These are phyloP conservation scores for Cephalotes varians DNA, from an alignment of 2,888 invertebrate species.

Conservation along the genomic window DNA sequence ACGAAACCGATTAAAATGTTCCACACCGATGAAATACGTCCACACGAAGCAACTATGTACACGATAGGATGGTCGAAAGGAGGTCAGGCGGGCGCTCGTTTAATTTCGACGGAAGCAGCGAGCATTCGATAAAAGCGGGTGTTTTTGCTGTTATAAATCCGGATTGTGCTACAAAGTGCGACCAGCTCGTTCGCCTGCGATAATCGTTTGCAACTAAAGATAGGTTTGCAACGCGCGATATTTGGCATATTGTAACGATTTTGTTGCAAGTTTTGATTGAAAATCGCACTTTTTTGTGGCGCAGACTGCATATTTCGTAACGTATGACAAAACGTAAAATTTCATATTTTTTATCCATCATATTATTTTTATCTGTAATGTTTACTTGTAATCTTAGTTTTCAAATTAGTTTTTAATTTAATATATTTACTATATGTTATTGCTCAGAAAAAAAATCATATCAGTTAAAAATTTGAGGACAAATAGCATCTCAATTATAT, in stretches of 20 bases:
- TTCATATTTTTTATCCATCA: background rate
- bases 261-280: background rate
- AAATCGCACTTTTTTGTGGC: conserved; percentile 18
- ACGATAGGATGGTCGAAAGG: conserved; percentile 40
- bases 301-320: background rate
- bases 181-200: conserved; percentile 18
- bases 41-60: conserved; percentile 32
- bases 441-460: too few species aligned
- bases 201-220: conserved; percentile 31
- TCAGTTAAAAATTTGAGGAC: too few species aligned
- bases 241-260: conserved; percentile 28
- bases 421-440: too few species aligned
- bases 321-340: conserved; percentile 10
- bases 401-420: background rate
- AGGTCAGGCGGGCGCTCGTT: conserved; percentile 66
- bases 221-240: conserved; percentile 27
- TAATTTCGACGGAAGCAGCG: conserved; percentile 72
- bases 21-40: conserved; percentile 23
- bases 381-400: background rate
- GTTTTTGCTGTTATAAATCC: conserved; percentile 71
- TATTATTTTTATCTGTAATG: background rate
- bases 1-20: conserved; percentile 70
- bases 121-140: conserved; percentile 61
- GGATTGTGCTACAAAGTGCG: conserved; percentile 66
- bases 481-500: too few species aligned